Evolutionary conservation across 2,888 invertebrate species (phyloP).

Genomic region (Drosophila subsilvestris): DNA sequence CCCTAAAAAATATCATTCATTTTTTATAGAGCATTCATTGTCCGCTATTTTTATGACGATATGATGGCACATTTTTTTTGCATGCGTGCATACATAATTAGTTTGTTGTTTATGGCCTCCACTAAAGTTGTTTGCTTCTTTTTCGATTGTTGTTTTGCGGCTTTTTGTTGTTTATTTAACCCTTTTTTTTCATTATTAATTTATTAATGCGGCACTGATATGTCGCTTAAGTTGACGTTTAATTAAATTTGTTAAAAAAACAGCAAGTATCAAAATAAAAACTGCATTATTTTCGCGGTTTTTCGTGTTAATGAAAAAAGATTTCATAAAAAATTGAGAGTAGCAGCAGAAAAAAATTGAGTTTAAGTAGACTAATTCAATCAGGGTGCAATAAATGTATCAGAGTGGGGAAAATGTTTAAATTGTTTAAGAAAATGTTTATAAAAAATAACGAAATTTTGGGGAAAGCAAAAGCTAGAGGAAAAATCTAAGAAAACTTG

Average conservation of each 20-base stretch:
- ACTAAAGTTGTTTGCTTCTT: slow-evolving; percentile 40
- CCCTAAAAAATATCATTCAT: background rate
- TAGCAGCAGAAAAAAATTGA: slow-evolving; percentile 18
- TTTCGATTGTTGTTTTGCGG: slow-evolving; percentile 27
- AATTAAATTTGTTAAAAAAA: slow-evolving; percentile 64
- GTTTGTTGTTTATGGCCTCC: slow-evolving; percentile 67
- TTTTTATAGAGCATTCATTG: slow-evolving; percentile 34
- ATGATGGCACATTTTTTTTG: slow-evolving; percentile 18
- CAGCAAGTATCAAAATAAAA: slow-evolving; percentile 20
- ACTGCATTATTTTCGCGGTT: slow-evolving; percentile 39
- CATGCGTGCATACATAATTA: slow-evolving; percentile 64
- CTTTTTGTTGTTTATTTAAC: slow-evolving; percentile 64
- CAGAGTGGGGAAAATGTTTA: background rate
- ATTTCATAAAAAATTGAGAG: slow-evolving; percentile 13
- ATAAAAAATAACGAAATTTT: too few species aligned
- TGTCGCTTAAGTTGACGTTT: slow-evolving; percentile 73
- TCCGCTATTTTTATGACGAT: slow-evolving; percentile 28
- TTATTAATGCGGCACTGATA: slow-evolving; percentile 76
- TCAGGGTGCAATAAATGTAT: slow-evolving; percentile 17
- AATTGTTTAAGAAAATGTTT: too few species aligned
- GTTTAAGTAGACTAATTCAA: slow-evolving; percentile 43
- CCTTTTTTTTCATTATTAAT: slow-evolving; percentile 56
- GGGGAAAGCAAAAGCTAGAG: too few species aligned
- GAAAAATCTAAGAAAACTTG: too few species aligned
- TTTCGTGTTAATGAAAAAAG: slow-evolving; percentile 47